Evolutionary conservation across 2,113 vertebrate species (phyloP), one percentile per base, ranked within the genome.

Genomic region (Panurus biarmicus): DNA sequence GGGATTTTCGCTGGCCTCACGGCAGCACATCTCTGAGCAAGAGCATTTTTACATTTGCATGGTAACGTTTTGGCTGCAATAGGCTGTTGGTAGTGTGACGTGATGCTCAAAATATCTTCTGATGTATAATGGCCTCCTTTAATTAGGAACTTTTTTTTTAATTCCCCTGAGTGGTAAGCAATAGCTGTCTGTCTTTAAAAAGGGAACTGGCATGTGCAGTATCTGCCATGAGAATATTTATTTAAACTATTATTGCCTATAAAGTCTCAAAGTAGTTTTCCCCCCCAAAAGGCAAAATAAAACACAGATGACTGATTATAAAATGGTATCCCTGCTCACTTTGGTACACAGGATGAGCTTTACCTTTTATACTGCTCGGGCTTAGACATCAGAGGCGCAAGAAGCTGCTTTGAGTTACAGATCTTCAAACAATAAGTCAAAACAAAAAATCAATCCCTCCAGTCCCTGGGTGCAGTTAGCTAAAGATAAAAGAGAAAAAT

Each of bases 351-450:
- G 96, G 97, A 97, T 96, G 92, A 97, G 98, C 97, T 98, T 98
- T 98, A 98, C 98, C 98, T 98, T 99, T 99, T 98, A 98, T 99
- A 98, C 97, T 42, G 96, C 98, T 98, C 95, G 95, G 97, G 98
- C 98, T 97, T 97, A 98, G 97, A 98, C 98, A 98, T 99, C 98
- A 99, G 98, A 99, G 98, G 97, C 97, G 73, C 94, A 96, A 98
- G 98, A 95, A 98, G 98, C 97, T 98, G 98, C 98, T 99, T 99
- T 99, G 99, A 99, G 98, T 98, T 98, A 98, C 98, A 98, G 97
- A 98, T 98, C 98, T 98, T 99, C 99, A 99, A 99, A 99, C 98
- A 98, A 98, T 98, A 98, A 98, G 98, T 98, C 98, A 98, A 98
- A 99, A 99, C 98, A 98, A 99, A 98, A 98, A 98, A 98, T 98